Evolutionary conservation across 2,113 vertebrate genomes (phyloP), one percentile per base, ranked within the genome.

Genomic region (Apteryx owenii): DNA sequence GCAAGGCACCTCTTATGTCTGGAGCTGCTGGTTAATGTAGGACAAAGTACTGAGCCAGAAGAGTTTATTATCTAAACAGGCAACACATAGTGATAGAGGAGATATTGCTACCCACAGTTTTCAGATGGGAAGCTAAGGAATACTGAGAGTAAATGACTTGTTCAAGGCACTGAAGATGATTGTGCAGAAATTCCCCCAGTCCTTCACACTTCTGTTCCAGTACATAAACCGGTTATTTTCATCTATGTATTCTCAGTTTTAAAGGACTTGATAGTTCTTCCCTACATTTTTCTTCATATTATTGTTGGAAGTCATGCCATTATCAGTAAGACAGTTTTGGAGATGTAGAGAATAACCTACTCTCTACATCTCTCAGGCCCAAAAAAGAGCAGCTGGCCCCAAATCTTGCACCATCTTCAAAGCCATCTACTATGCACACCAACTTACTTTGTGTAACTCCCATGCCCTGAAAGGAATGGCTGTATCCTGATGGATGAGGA

Each of bases 1-100:
- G 60, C 12, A 44, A 28, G 18, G 48, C 28, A 87, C 1, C 14
- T 94, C 51, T 85, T 89, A 25, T 81, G 78, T 61, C 81, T 89
- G 48, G 31, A 96, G 61, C 21, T 91, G 25, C 62, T 94, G 56
- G 56, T 89, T 79, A 81, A 79, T 78, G 72, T 2, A 76, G n/a
- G 25, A 60, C 53, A 86, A 93, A 89, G 20, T 20, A 68, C 28
- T n/a, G 48, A 87, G 25, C n/a, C 18, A 81, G 56, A 84, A 86
- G 51, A 71, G 20, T 81, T 81, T 83, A 25, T 62, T 93, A 58
- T 46, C 56, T 84, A 87, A 92, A 84, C 17, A 86, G 33, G 15
- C 12, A 90, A 78, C 12, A 48, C 10, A 28, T 0, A 60, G 19
- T 72, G 66, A 75, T 90, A 89, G 28, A 26, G 50, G 15, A 69